Conservation (phyloP, 2,888 invertebrate species). For the Drosophila pseudotalamancana region DNA sequence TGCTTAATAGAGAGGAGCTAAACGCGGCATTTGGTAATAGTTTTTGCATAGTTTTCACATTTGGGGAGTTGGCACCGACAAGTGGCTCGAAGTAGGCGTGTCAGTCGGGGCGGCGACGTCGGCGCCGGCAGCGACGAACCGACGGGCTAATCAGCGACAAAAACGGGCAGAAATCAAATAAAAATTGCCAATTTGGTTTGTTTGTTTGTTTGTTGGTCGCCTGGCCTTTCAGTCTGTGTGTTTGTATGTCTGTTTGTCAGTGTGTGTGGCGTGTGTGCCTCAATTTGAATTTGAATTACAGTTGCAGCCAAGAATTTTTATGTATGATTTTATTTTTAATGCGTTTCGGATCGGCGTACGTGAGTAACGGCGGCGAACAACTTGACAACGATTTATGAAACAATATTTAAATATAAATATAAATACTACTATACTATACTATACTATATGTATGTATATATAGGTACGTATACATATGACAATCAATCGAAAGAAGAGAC, state of each 20-base stretch:
- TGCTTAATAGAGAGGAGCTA: constrained; percentile 12
- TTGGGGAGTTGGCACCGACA: constrained; percentile 41
- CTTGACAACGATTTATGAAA: constrained; percentile 28
- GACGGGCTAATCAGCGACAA: constrained; percentile 65
- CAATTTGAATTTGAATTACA: constrained; percentile 59
- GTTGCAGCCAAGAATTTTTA: constrained; percentile 71
- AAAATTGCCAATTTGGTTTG: constrained; percentile 68
- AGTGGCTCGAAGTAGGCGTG: constrained; percentile 56
- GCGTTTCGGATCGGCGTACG: constrained; percentile 55
- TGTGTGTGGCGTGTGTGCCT: constrained; percentile 31
- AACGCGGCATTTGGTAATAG: constrained; percentile 40
- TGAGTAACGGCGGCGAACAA: constrained; percentile 50
- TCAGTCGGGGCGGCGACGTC: constrained; percentile 22
- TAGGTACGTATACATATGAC: constrained; percentile 14
- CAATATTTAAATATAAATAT: constrained; percentile 5
- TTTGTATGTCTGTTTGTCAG: constrained; percentile 1
- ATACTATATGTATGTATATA: background rate
- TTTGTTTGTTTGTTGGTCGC: constrained; percentile 35
- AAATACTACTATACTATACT: constrained; percentile 3
- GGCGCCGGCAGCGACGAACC: constrained; percentile 15
- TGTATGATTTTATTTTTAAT: constrained; percentile 68
- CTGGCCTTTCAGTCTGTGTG: background rate
- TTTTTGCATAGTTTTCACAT: constrained; percentile 47
- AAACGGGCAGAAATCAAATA: constrained; percentile 73
- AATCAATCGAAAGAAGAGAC: constrained; percentile 22